These are phyloP conservation scores for Acestrorhynchus altus DNA, from an alignment of 2,797 vertebrate genomes.

Conservation along the genomic window DNA sequence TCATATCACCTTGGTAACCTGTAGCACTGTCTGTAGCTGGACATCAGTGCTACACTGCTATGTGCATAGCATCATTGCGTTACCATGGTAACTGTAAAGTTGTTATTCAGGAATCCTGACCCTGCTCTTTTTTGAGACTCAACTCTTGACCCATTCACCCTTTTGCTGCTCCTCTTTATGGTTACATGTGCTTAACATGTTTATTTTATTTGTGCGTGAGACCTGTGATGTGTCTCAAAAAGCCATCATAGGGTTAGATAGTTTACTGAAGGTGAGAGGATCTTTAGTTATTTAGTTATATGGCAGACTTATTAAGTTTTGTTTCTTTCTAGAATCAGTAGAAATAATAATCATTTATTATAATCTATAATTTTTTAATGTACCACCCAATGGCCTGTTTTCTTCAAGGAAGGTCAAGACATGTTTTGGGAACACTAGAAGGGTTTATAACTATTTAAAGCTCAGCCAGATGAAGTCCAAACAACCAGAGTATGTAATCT, in stretches of 20 bases:
- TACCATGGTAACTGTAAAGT: constrained; percentile 49
- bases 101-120: constrained; percentile 47
- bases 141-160: constrained; percentile 11
- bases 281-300: too few relatives aligned
- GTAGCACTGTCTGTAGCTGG: constrained; percentile 48
- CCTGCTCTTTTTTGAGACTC: neutral
- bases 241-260: neutral
- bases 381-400: constrained; percentile 2
- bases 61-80: constrained; percentile 41
- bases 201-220: neutral
- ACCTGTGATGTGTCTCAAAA: neutral
- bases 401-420: neutral
- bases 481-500: neutral
- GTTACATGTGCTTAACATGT: neutral
- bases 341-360: neutral
- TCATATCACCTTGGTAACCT: constrained; percentile 47
- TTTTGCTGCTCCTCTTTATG: constrained; percentile 30
- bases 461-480: neutral
- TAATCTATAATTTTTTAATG: neutral
- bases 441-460: neutral
- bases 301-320: too few relatives aligned
- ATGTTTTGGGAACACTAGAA: neutral
- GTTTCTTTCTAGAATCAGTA: neutral
- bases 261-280: neutral
- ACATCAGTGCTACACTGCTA: constrained; percentile 44